phyloP scores from a whole-genome alignment of 1,140 invertebrate species.

The Ips nitidus region DNA sequence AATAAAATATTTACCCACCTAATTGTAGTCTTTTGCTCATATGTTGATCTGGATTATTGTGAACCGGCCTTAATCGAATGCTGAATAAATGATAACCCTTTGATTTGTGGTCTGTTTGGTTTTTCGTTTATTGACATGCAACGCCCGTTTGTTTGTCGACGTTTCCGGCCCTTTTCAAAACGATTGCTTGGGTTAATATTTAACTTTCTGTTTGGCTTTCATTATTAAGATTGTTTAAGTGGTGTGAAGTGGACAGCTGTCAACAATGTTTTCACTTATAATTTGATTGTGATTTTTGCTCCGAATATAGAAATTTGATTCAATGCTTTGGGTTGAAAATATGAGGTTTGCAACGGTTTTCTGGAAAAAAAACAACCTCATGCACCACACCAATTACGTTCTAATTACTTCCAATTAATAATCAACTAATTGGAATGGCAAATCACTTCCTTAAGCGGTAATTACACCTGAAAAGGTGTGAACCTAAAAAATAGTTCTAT shows the following conservation, averaged over 20 bases:
- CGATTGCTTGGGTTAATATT: slow-evolving; percentile 24
- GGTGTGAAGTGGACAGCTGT: background rate
- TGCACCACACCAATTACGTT: too few species aligned
- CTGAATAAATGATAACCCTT: slow-evolving; percentile 49
- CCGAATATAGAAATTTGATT: too few species aligned
- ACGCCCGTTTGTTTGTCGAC: slow-evolving; percentile 6
- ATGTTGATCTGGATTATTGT: slow-evolving; percentile 51
- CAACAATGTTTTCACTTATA: background rate
- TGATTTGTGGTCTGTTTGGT: slow-evolving; percentile 45
- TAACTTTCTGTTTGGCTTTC: slow-evolving; percentile 13
- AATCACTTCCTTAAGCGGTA: too few species aligned
- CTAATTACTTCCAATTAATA: too few species aligned
- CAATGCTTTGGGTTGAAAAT: too few species aligned
- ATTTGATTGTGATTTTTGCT: too few species aligned
- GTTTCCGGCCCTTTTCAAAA: slow-evolving; percentile 7
- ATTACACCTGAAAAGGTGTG: too few species aligned
- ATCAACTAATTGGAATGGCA: too few species aligned
- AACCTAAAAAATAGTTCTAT: too few species aligned
- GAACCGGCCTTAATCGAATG: slow-evolving; percentile 50
- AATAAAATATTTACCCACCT: slow-evolving; percentile 50
- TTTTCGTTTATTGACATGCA: slow-evolving; percentile 31
- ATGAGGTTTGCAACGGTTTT: too few species aligned
- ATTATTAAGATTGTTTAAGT: slow-evolving; percentile 10
- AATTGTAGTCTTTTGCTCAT: slow-evolving; percentile 51
- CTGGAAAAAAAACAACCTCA: too few species aligned